Evolutionary conservation across 2,888 invertebrate genomes (phyloP).

Genomic region (Thalpophila matura): DNA sequence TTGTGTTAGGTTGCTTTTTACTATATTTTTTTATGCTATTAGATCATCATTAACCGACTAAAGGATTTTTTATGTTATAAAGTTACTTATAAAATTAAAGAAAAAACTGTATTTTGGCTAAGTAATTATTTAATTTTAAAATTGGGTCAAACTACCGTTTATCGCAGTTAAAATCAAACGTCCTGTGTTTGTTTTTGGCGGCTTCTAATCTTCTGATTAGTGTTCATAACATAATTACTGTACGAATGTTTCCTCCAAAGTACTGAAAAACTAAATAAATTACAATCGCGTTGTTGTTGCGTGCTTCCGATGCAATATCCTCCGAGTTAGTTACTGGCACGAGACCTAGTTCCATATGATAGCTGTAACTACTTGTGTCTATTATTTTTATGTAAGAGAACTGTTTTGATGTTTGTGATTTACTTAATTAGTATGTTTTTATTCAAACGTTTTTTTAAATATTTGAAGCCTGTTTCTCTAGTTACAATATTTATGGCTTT

Average conservation of each 20-base stretch:
- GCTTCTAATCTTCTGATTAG: constrained; percentile 51
- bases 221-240: constrained; percentile 54
- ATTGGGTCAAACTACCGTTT: constrained; percentile 33
- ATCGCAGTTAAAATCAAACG: constrained; percentile 51
- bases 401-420: background rate
- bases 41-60: background rate
- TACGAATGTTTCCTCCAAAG: constrained; percentile 56
- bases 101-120: background rate
- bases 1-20: constrained; percentile 11
- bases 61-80: background rate
- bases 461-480: no score
- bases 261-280: constrained; percentile 60
- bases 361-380: constrained; percentile 26
- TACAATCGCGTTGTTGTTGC: constrained; percentile 63
- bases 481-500: no score
- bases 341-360: constrained; percentile 61
- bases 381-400: constrained; percentile 20
- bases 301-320: constrained; percentile 72
- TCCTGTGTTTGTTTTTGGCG: constrained; percentile 48
- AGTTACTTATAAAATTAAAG: background rate
- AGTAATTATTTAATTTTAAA: constrained; percentile 38
- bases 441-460: background rate
- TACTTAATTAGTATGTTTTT: background rate
- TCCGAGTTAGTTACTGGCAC: constrained; percentile 50
- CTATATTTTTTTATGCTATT: background rate